Evolutionary conservation across 2,888 invertebrate genomes (phyloP).

Genomic region (Drosophila melanosoma): DNA sequence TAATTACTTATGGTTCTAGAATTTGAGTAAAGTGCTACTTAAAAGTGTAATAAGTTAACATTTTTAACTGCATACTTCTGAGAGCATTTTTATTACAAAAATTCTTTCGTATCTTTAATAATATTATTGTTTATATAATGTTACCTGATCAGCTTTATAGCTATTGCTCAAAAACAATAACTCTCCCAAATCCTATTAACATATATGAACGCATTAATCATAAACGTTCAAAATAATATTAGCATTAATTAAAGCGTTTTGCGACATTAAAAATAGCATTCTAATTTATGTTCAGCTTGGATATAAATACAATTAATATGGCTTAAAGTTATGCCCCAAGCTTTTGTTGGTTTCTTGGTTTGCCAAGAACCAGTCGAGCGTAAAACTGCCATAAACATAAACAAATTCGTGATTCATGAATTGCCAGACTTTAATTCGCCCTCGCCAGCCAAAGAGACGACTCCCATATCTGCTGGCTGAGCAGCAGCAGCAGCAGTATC

Average conservation of each 20-base stretch:
- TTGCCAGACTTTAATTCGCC: conserved; percentile 19
- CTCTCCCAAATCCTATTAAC: background rate
- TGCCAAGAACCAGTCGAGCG: conserved; percentile 44
- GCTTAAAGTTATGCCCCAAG: conserved; percentile 19
- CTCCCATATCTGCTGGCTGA: conserved; percentile 38
- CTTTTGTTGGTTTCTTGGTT: background rate
- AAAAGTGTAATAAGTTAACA: background rate
- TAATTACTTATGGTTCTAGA: background rate
- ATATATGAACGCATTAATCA: conserved; percentile 34
- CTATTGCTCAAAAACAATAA: background rate
- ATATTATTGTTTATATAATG: background rate
- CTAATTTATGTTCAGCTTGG: conserved; percentile 63
- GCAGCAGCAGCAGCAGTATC: conserved; percentile 23
- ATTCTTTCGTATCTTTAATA: conserved; percentile 8
- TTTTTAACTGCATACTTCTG: conserved; percentile 37
- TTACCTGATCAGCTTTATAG: background rate
- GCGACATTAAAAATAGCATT: conserved; percentile 39
- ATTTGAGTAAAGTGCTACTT: background rate
- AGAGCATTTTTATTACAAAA: conserved; percentile 7
- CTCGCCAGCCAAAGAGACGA: conserved; percentile 34
- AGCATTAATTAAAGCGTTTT: conserved; percentile 59
- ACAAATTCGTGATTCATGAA: conserved; percentile 54
- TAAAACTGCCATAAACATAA: conserved; percentile 52
- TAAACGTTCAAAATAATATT: conserved; percentile 41
- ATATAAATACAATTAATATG: conserved; percentile 65